Percentiles rank a stretch among this genome's conserved stretches.
Conservation (phyloP, 1,140 invertebrate genomes). For the Zaprionus camerounensis region DNA sequence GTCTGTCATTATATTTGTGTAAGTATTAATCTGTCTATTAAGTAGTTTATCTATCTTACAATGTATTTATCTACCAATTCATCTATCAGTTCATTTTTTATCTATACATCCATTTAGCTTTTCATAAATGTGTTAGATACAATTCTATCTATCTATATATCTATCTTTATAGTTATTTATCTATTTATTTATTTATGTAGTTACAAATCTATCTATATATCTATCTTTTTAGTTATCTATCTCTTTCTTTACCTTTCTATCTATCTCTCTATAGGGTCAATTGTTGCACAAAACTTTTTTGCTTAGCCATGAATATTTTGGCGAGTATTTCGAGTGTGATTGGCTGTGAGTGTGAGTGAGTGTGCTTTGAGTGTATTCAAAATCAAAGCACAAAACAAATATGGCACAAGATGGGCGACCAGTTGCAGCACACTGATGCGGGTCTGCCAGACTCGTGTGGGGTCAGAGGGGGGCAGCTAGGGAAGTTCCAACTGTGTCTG, state of each 20-base stretch:
- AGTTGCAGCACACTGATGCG: conserved; percentile 11
- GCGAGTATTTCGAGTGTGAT: neutral
- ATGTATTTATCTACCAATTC: neutral
- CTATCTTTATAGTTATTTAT: too few relatives aligned
- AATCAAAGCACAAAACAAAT: conserved; percentile 33
- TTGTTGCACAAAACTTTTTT: neutral
- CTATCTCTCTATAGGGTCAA: neutral
- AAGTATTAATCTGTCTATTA: too few relatives aligned
- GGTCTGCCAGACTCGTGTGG: neutral
- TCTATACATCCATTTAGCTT: too few relatives aligned
- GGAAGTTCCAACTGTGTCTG: neutral
- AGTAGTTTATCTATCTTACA: neutral
- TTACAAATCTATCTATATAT: neutral
- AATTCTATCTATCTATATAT: neutral
- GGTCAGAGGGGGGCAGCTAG: neutral
- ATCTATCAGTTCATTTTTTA: neutral
- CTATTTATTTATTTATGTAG: too few relatives aligned
- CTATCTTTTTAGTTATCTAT: neutral
- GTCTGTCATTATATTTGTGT: neutral
- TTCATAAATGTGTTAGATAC: too few relatives aligned
- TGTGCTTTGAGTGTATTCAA: neutral
- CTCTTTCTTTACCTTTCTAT: neutral
- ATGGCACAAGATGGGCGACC: conserved; percentile 15
- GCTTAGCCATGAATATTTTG: conserved; percentile 27
- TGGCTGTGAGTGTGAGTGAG: neutral